A percentile compares a stretch with the other conserved stretches of the same genome.
These are phyloP conservation scores for Dryobotodes eremita DNA, from an alignment of 2,888 invertebrate genomes.

Conservation along the genomic window DNA sequence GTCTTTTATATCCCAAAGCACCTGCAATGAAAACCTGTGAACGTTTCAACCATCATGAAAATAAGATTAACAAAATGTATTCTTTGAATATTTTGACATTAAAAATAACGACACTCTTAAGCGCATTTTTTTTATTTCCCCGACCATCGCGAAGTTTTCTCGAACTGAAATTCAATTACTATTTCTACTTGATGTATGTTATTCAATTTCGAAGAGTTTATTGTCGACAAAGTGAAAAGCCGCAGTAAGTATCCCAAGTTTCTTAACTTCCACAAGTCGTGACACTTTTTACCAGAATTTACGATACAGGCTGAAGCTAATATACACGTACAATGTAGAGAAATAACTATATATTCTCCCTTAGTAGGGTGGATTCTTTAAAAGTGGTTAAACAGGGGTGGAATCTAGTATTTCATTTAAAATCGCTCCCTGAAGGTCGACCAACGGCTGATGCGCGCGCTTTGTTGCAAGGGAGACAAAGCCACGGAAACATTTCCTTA, in stretches of 20 bases:
- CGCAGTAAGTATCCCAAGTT: slow-evolving; percentile 72
- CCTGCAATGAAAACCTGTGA: slow-evolving; percentile 6
- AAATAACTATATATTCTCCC: slow-evolving; percentile 65
- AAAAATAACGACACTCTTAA: slow-evolving; percentile 32
- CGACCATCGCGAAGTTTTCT: slow-evolving; percentile 51
- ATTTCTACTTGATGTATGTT: slow-evolving; percentile 68
- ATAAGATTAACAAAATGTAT: slow-evolving; percentile 7
- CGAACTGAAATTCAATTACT: slow-evolving; percentile 68
- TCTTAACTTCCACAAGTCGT: slow-evolving; percentile 72
- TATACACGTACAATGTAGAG: slow-evolving; percentile 64
- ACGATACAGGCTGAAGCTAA: slow-evolving; percentile 68
- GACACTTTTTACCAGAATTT: slow-evolving; percentile 76
- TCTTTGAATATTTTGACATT: slow-evolving; percentile 13
- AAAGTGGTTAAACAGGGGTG: slow-evolving; percentile 71
- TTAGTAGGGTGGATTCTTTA: slow-evolving; percentile 65
- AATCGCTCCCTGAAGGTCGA: slow-evolving; percentile 81
- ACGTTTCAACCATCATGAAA: slow-evolving; percentile 14
- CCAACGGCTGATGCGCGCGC: slow-evolving; percentile 74
- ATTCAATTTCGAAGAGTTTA: slow-evolving; percentile 73
- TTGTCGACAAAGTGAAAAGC: slow-evolving; percentile 75
- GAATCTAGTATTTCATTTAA: slow-evolving; percentile 78
- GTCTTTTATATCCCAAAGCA: slow-evolving; percentile 20
- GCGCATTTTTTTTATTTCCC: slow-evolving; percentile 46
- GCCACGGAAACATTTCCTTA: slow-evolving; percentile 75
- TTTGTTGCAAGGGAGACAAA: slow-evolving; percentile 82